Base-by-base conservation (phyloP, 2,888 invertebrate species). In the Callyntrura sp. region DNA sequence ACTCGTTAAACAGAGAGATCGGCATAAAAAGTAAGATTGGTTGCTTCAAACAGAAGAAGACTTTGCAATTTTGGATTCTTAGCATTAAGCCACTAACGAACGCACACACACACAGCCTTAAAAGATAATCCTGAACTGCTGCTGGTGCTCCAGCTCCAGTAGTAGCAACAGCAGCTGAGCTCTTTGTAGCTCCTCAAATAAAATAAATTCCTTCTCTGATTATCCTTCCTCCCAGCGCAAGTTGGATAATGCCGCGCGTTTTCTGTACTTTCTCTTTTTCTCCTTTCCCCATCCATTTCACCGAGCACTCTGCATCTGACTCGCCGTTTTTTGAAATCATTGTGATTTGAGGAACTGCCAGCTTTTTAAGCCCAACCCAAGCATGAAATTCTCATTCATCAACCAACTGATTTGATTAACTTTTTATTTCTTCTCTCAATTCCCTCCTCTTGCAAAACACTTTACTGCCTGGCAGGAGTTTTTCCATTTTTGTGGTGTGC, bases 351-450 rank as follows among this genome's bases (percentile, higher is more conserved):
- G 35, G 35, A 35, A 35, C 35, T 35, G 35, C 35, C 11, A 11
- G 68, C 35, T 11, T 83, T 83, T 55, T 70, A 20, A 28, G 60
- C 9, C 20, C n/a, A 43, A 65, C 57, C 68, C 82, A 90, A 83
- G 86, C 86, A 90, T 90, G 83, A 90, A 90, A 87, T 90, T 83
- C 83, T 82, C 90, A 86, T 90, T 87, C 86, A 70, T 90, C 90
- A 86, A 35, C 51, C 51, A n/a, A 51, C 76, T 83, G 88, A 88
- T 88, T 88, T 83, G 83, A 88, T 88, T 79, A 86, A 76, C 17
- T 45, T 76, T 43, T 25, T 81, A 20, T 62, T 45, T 23, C 51
- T 51, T 35, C 48, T 20, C 23, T 2, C 28, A 65, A 68, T 60
- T 65, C 28, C 55, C 11, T 84, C 23, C n/a, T 35, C 62, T 45